Evolutionary conservation across 2,113 vertebrate genomes (phyloP).

Genomic region (Scortum barcoo): DNA sequence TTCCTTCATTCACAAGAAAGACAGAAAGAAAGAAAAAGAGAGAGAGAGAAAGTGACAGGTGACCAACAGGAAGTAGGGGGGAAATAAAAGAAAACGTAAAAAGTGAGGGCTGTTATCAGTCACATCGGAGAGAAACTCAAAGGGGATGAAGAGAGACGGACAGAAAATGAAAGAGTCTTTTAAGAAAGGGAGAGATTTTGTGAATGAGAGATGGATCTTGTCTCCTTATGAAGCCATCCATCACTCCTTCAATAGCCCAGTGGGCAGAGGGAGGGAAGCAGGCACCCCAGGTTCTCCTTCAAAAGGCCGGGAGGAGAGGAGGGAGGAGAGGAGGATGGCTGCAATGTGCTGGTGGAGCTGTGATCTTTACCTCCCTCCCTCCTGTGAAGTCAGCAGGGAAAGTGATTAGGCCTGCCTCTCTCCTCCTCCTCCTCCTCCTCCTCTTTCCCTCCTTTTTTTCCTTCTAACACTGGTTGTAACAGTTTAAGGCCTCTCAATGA

Average conservation of each 20-base stretch:
- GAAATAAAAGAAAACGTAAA: not conserved
- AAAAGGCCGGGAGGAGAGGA: constrained; percentile 73
- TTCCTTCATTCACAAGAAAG: constrained; percentile 65
- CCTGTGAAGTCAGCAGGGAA: constrained; percentile 83
- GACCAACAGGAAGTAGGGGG: not conserved
- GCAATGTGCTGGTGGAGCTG: constrained; percentile 75
- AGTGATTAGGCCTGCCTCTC: constrained; percentile 82
- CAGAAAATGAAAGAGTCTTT: constrained; percentile 23
- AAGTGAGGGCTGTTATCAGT: not conserved
- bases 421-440: constrained; percentile 58
- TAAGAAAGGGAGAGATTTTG: constrained; percentile 38
- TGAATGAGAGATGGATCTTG: constrained; percentile 69
- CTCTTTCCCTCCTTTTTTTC: constrained; percentile 60
- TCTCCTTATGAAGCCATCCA: constrained; percentile 87
- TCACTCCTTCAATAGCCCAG: constrained; percentile 82
- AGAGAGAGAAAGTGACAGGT: not conserved
- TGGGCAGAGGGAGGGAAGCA: constrained; percentile 73
- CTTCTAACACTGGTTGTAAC: constrained; percentile 49
- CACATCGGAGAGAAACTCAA: not conserved
- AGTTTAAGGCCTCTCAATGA: constrained; percentile 33
- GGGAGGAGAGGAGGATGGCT: constrained; percentile 69
- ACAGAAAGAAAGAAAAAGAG: not conserved
- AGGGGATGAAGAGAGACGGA: not conserved
- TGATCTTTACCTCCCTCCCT: constrained; percentile 83
- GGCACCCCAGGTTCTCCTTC: constrained; percentile 73